Evolutionary conservation across 2,113 vertebrate genomes (phyloP).

Genomic region (Takifugu bimaculatus): DNA sequence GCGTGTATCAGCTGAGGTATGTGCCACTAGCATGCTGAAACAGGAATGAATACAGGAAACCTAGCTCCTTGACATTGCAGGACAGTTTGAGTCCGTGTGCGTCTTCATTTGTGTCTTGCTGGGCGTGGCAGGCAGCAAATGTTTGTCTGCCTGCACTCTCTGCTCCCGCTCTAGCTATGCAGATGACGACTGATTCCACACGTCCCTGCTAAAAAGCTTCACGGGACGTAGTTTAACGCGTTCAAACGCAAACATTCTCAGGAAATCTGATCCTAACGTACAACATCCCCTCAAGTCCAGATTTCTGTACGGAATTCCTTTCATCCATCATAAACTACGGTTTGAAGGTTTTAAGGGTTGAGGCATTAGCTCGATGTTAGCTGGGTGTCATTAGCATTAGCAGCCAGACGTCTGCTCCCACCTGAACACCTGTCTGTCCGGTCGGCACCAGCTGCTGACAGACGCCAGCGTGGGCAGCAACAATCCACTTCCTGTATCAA

Average conservation of each 20-base stretch:
- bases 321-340: too few species aligned
- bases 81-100: not conserved
- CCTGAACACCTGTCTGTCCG: too few species aligned
- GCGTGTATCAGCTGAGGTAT: constrained; percentile 47
- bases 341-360: too few species aligned
- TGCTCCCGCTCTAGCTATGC: not conserved
- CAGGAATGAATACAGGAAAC: constrained; percentile 45
- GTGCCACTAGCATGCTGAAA: constrained; percentile 56
- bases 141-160: constrained; percentile 1
- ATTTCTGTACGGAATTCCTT: too few species aligned
- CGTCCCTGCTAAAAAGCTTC: not conserved
- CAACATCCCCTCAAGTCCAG: too few species aligned
- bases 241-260: not conserved
- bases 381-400: too few species aligned
- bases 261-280: too few species aligned
- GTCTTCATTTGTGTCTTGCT: not conserved
- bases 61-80: constrained; percentile 25
- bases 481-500: too few species aligned
- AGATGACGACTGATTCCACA: not conserved
- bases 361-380: too few species aligned
- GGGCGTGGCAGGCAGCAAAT: constrained; percentile 20
- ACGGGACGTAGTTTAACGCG: not conserved
- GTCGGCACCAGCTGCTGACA: too few species aligned
- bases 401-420: too few species aligned
- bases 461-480: too few species aligned